Base-by-base conservation (phyloP, 2,888 invertebrate genomes). In the Drosophila paramelanica region DNA sequence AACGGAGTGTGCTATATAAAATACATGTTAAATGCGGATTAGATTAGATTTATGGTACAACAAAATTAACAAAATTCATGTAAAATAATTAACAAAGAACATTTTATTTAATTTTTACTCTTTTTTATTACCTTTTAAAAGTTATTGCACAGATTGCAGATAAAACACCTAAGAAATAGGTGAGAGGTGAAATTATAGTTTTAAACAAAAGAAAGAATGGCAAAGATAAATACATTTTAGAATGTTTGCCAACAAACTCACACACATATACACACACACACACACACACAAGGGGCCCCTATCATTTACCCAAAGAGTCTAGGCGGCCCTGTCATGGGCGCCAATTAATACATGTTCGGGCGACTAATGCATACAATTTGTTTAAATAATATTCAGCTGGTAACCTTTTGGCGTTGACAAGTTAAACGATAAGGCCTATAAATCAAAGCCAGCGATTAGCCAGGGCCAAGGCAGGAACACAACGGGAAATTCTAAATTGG, bases 361-460 rank as follows among this genome's bases (percentile, higher is more conserved):
- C 5, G 39, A 23, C 62, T 75, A 87, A 83, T 81, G 79, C 66
- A 67, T 47, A 65, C 65, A 51, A 84, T 78, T 84, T 66, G 73
- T 81, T 55, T 50, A 27, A 31, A 56, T 51, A 52, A 57, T 53
- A 60, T 20, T 55, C 43, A 27, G 42, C 23, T 59, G 46, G 49
- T 53, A 73, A 78, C 61, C 59, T 76, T 74, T 66, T 66, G 11
- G 65, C 61, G 69, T 45, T 46, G 60, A 77, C 77, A 70, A 67
- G 47, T 61, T 61, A 33, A 50, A 47, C 70, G 68, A 85, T 78
- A 76, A 65, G 62, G 38, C 42, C 46, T 10, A 70, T 69, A 65
- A 70, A 78, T 76, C 69, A 74, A 78, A 62, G 33, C 41, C 27
- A 25, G 39, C 57, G 61, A 74, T 78, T 69, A 46, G 47, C 25